These are phyloP conservation scores for Andinoacara biseriatus DNA, from an alignment of 2,113 vertebrate species.

Conservation along the genomic window DNA sequence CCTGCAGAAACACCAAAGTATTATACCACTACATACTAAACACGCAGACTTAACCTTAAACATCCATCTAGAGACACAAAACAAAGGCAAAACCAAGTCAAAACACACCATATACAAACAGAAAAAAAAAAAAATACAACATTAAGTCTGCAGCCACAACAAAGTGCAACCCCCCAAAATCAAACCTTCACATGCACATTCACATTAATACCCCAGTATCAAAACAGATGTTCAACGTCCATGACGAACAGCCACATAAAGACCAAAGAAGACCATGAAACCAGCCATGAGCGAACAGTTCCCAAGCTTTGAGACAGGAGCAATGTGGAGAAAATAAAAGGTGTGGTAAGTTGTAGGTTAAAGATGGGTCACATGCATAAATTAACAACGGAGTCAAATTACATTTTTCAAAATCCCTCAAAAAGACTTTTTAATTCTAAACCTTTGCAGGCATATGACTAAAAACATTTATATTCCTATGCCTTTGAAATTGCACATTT, in stretches of 20 bases:
- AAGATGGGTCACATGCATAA: slow-evolving; percentile 34
- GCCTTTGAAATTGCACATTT: background rate
- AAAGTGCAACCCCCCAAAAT: slow-evolving; percentile 34
- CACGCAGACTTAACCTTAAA: slow-evolving; percentile 6
- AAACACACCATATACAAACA: background rate
- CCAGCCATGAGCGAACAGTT: slow-evolving; percentile 28
- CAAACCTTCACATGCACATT: slow-evolving; percentile 56
- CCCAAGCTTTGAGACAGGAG: slow-evolving; percentile 57
- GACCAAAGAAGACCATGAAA: slow-evolving; percentile 42
- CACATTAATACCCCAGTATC: slow-evolving; percentile 29
- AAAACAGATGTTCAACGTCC: slow-evolving; percentile 25
- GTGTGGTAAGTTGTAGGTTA: slow-evolving; percentile 30
- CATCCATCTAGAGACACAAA: background rate
- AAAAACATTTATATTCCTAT: background rate
- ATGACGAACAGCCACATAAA: slow-evolving; percentile 8
- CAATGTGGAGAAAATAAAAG: slow-evolving; percentile 26
- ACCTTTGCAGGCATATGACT: background rate
- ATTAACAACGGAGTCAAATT: background rate
- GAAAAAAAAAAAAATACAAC: background rate
- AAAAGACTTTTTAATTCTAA: background rate
- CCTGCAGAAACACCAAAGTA: slow-evolving; percentile 80
- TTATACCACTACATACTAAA: slow-evolving; percentile 54
- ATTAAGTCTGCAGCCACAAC: slow-evolving; percentile 11
- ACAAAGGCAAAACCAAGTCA: background rate
- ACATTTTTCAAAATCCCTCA: background rate